Conservation (phyloP, 2,113 vertebrate species). For the Eulemur rufifrons region DNA sequence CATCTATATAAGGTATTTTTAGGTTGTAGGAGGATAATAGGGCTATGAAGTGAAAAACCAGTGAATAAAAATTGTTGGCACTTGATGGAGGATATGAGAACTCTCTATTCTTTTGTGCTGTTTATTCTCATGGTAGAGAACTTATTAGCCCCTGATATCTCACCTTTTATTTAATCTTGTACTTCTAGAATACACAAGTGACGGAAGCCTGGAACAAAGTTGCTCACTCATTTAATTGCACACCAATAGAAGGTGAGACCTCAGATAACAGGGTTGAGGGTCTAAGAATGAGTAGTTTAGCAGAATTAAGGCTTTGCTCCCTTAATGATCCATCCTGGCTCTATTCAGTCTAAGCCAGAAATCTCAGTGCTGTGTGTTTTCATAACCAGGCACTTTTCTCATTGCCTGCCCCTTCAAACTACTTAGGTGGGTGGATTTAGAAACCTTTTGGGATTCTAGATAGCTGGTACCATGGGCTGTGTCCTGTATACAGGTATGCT, state of each 20-base stretch:
- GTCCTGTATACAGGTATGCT: conserved; percentile 90
- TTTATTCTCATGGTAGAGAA: background rate
- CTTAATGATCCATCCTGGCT: background rate
- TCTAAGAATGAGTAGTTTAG: background rate
- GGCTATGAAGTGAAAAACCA: background rate
- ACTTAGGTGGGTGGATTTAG: background rate
- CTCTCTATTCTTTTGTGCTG: background rate
- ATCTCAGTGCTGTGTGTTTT: background rate
- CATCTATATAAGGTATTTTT: background rate
- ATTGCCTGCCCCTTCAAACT: background rate
- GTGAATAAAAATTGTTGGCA: background rate
- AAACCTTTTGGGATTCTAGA: background rate
- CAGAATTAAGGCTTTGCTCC: background rate
- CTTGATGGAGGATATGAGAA: background rate
- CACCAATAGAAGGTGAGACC: conserved; percentile 93
- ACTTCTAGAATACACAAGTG: conserved; percentile 94
- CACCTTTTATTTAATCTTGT: conserved; percentile 60
- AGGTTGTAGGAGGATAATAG: background rate
- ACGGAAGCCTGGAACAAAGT: conserved; percentile 99
- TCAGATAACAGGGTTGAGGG: conserved; percentile 8
- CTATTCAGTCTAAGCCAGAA: background rate
- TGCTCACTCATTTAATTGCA: conserved; percentile 98
- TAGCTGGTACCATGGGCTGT: background rate
- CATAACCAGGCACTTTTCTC: background rate
- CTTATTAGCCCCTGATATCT: background rate